Evolutionary conservation across 2,888 invertebrate genomes (phyloP), one percentile per base, ranked within the genome.

Genomic region (Andrena chrysosceles): DNA sequence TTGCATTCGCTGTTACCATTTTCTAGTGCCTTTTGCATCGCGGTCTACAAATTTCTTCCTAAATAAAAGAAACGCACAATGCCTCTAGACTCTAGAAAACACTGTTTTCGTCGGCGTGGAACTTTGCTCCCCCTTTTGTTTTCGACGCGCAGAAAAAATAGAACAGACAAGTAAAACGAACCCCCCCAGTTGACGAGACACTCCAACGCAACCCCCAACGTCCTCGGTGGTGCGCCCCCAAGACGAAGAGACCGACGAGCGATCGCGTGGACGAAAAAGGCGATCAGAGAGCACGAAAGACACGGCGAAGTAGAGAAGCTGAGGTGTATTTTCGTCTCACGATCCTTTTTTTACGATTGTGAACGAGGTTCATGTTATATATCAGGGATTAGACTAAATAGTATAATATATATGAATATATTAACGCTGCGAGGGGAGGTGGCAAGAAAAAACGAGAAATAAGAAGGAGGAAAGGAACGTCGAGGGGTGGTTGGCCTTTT

Each of bases 361-460:
- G 91, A 91, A 93, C 91, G 90, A 90, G 89, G 92, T 92, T 93
- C 92, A 93, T 92, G 91, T 93, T 92, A 92, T 93, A 93, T 91
- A 93, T 93, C 93, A 93, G 93, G 93, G 93, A 93, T 92, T 93
- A 93, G 93, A 92, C 88, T 93, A 93, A 93, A 91, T 93, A 93
- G 91, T 89, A 89, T 91, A 92, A 91, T 90, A 56, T 56, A 52
- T 56, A 56, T 56, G 4, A 56, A 56, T 23, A 56, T 56, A 56
- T 56, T 23, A 23, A 89, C 83, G 90, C 91, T 87, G 89, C 89
- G 88, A 89, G 77, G 75, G 66, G 78, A 89, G 89, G 89, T 89
- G 90, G 90, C 87, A 89, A 88, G 85, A 86, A 66, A 69, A 35
- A 52, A 54, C 4, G 16, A 23, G 1, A n/a, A 23, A 59, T 31